Evolutionary conservation across 2,888 invertebrate genomes (phyloP), one percentile per base, ranked within the genome.

Genomic region (Sphaerophoria rueppellii): DNA sequence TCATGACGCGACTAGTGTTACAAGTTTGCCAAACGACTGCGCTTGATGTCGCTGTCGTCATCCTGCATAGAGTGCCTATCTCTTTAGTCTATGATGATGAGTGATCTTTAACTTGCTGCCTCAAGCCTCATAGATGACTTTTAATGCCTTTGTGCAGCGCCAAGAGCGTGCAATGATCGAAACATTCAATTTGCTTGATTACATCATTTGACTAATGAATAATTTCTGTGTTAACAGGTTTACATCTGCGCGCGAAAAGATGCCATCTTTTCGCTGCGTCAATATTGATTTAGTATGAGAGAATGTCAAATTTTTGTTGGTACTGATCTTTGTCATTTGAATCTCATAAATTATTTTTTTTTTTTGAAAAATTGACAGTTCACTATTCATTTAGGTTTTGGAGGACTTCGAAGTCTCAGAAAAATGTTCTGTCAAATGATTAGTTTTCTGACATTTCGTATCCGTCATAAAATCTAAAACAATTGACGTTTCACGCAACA

Each of bases 111-210:
- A 61, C 58, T 58, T 37, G 54, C 52, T 54, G 40, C 24, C 52
- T 65, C 48, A 71, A 50, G 40, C 24, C 52, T 65, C 48, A 71
- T 55, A 72, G 80, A 72, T 14, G 67, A 52, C 40, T 54, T n/a
- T 54, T 54, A 40, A 43, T 43, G 24, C 24, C 24, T 24, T 24
- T 24, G 9, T 40, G 40, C 40, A 7, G 67, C 34, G 32, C 55
- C 67, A 11, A 60, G 24, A 75, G 40, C 60, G 74, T 71, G 60
- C 50, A 58, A 75, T 65, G 61, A 75, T 71, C 65, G 75, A 40
- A 67, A 83, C 72, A 79, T 83, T 83, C 80, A 80, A 83, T 83
- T 83, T 83, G 63, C 69, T 83, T 80, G 83, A 83, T 83, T 83
- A 83, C 83, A 83, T 83, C 83, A 83, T 83, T 75, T 75, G 50